Conservation (phyloP, 2,797 vertebrate genomes). For the Linurgus olivaceus region DNA sequence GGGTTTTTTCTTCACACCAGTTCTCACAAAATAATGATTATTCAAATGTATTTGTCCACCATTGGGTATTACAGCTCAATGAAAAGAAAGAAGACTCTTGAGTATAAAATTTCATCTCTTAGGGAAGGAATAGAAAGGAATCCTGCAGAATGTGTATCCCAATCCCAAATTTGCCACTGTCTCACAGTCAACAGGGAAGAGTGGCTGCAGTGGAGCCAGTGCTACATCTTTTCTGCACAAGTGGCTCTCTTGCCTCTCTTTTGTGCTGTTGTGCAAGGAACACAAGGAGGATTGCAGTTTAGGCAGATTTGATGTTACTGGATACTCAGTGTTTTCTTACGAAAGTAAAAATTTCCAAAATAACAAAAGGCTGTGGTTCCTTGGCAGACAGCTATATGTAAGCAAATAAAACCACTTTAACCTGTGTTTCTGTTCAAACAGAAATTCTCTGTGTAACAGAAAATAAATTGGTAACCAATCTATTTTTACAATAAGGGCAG, state of each 20-base stretch:
- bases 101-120: background rate
- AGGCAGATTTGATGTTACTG: background rate
- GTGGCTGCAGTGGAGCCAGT: background rate
- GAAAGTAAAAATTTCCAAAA: constrained; percentile 21
- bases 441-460: constrained; percentile 27
- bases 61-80: background rate
- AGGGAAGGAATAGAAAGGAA: background rate
- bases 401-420: constrained; percentile 7
- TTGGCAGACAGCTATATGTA: constrained; percentile 9
- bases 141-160: background rate
- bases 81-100: background rate
- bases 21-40: background rate
- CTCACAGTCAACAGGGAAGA: background rate
- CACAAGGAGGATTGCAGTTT: background rate
- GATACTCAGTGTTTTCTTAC: constrained; percentile 1
- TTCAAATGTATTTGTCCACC: background rate
- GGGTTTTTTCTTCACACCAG: background rate
- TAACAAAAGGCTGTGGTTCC: background rate
- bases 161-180: background rate
- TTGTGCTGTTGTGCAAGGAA: background rate
- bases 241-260: background rate
- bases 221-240: background rate
- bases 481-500: background rate
- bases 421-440: constrained; percentile 10
- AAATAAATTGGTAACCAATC: constrained; percentile 2